Base-by-base conservation (phyloP, 2,113 vertebrate species). In the Bolborhynchus lineola region DNA sequence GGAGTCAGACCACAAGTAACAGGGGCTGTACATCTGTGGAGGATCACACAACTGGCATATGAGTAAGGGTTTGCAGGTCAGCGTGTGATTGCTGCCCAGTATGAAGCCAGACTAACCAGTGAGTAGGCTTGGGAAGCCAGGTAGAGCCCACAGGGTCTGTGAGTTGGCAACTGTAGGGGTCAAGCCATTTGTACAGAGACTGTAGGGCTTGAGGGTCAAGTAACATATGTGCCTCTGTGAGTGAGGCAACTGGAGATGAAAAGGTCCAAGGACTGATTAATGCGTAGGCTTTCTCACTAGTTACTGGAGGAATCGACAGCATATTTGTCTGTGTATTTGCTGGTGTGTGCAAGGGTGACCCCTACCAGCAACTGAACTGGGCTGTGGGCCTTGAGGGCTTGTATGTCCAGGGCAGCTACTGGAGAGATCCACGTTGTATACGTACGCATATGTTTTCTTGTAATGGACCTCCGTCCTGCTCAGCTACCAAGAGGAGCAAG, bases 1-100 rank as follows among this genome's bases (percentile, higher is more conserved):
- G 26, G 11, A 70, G 57, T 44, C n/a, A 50, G 33, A 47, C 25
- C 26, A 11, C 0, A 4, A 21, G 37, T 52, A 0, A 1, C 23
- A 72, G 47, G 31, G 23, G 4, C 26, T 80, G 42, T 80, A 12
- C 50, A 8, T 70, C 26, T 39, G 16, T 49, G 50, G 21, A 86
- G 7, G 57, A n/a, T 59, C 29, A 47, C 1, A 1, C 13, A 37
- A 28, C 21, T 46, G 53, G 33, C 16, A 17, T 35, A 35, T 3
- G 11, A 41, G 28, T 13, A n/a, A 31, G 29, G 9, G 49, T 63
- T 63, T 78, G n/a, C n/a, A 85, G n/a, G 23, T 74, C 60, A 37
- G n/a, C 7, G 9, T n/a, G 69, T 39, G 31, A 67, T 23, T 2
- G 2, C 52, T 53, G 37, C 68, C 29, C 50, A 33, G 3, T 33